Evolutionary conservation across 2,888 invertebrate genomes (phyloP).

Genomic region (Ptychoptera contaminata): DNA sequence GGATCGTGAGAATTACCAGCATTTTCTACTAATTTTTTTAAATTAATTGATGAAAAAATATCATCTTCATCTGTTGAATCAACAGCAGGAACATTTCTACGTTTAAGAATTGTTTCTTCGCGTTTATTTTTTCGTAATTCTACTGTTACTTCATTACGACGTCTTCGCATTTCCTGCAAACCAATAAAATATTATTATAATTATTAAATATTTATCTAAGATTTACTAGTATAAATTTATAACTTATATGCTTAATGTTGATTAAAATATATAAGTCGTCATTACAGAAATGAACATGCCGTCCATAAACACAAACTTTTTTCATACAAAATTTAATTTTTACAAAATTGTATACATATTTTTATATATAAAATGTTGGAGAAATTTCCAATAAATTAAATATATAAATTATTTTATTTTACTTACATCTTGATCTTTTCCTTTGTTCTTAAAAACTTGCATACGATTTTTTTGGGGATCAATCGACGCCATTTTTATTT

Average conservation of each 20-base stretch:
- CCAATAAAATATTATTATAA: slow-evolving; percentile 1
- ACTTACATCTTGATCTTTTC: slow-evolving; percentile 98
- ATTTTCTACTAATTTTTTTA: slow-evolving; percentile 72
- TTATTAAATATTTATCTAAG: background rate
- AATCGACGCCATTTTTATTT: slow-evolving; percentile 11
- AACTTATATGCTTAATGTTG: background rate
- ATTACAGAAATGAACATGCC: background rate
- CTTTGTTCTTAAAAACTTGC: slow-evolving; percentile 96
- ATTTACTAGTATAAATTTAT: background rate
- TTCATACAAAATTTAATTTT: background rate
- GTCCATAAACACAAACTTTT: background rate
- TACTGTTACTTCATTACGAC: slow-evolving; percentile 91
- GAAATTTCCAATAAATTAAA: background rate
- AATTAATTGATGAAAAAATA: slow-evolving; percentile 51
- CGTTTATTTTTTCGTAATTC: slow-evolving; percentile 96
- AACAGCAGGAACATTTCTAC: slow-evolving; percentile 82
- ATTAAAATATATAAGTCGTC: background rate
- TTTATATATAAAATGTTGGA: background rate
- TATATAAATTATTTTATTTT: slow-evolving; percentile 11
- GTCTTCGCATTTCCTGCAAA: slow-evolving; percentile 84
- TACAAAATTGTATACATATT: background rate
- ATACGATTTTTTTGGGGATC: slow-evolving; percentile 50
- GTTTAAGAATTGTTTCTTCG: slow-evolving; percentile 90
- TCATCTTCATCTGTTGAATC: slow-evolving; percentile 73
- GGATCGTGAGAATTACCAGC: slow-evolving; percentile 69